Conservation (phyloP, 2,888 invertebrate genomes). For the Crioceris asparagi region DNA sequence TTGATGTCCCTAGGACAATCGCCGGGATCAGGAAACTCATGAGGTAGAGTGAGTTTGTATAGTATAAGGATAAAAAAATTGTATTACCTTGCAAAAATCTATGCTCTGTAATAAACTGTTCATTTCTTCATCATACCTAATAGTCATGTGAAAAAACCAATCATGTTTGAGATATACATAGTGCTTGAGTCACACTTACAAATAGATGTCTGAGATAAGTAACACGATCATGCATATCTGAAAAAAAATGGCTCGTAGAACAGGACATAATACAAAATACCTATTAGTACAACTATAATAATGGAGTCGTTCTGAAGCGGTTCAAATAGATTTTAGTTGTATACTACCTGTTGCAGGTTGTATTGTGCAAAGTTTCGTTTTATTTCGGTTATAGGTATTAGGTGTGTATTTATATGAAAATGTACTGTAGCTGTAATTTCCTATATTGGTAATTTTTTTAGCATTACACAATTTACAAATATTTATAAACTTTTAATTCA, state of each 20-base stretch:
- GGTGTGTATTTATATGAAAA: constrained; percentile 30
- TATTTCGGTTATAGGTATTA: constrained; percentile 62
- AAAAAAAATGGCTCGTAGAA: no score
- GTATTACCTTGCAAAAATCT: constrained; percentile 92
- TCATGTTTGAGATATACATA: constrained; percentile 77
- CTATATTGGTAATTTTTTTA: constrained; percentile 42
- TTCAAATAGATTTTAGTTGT: constrained; percentile 84
- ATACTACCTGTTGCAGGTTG: constrained; percentile 73
- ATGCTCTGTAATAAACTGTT: constrained; percentile 84
- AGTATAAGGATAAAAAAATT: constrained; percentile 94
- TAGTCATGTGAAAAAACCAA: constrained; percentile 94
- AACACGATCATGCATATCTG: constrained; percentile 82
- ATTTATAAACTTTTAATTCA: no score
- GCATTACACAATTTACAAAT: no score
- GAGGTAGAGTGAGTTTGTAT: constrained; percentile 91
- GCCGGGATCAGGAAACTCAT: constrained; percentile 85
- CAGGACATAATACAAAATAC: not conserved
- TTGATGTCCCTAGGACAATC: constrained; percentile 87
- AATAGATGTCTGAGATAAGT: constrained; percentile 91
- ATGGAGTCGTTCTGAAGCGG: constrained; percentile 76
- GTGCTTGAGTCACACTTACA: constrained; percentile 81
- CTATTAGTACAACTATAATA: constrained; percentile 63
- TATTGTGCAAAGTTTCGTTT: constrained; percentile 58
- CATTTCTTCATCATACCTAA: constrained; percentile 83
- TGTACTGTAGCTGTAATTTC: constrained; percentile 25